phyloP scores from a whole-genome alignment of 2,888 invertebrate species.

The Gasteruption jaculator region DNA sequence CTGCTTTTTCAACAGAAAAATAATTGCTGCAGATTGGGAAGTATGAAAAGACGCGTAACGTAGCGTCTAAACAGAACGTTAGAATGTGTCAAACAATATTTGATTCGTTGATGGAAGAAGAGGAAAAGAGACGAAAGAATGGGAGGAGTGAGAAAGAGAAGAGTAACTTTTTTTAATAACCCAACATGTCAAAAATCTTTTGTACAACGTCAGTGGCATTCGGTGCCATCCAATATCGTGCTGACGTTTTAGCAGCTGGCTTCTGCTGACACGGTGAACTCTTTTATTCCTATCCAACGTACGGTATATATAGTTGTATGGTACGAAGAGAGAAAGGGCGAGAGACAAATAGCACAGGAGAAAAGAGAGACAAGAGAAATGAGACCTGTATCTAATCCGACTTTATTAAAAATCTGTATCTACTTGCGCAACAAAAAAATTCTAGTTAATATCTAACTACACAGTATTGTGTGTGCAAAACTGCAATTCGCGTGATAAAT shows the following conservation, averaged over 20 bases:
- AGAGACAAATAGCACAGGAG: constrained; percentile 20
- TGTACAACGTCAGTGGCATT: constrained; percentile 48
- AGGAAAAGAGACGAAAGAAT: constrained; percentile 11
- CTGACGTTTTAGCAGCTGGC: constrained; percentile 44
- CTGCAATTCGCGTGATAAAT: too few relatives aligned
- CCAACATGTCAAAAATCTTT: too few relatives aligned
- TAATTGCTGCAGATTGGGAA: too few relatives aligned
- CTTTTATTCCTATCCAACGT: too few relatives aligned
- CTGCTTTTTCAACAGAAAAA: too few relatives aligned
- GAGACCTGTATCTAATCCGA: constrained; percentile 29
- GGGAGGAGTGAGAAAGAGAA: constrained; percentile 10
- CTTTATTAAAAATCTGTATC: constrained; percentile 38
- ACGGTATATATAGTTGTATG: too few relatives aligned
- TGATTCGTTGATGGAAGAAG: not conserved
- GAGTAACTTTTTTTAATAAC: too few relatives aligned
- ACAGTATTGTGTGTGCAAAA: not conserved
- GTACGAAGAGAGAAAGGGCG: constrained; percentile 12
- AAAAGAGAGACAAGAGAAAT: constrained; percentile 16
- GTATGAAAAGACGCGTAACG: too few relatives aligned
- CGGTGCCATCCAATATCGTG: constrained; percentile 47
- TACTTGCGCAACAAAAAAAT: too few relatives aligned
- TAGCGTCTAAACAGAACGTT: too few relatives aligned
- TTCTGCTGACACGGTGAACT: constrained; percentile 46
- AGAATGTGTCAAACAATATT: too few relatives aligned
- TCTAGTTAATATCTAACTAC: too few relatives aligned